phyloP scores from a whole-genome alignment of 2,797 vertebrate genomes.

The Scomberomorus guttatus region DNA sequence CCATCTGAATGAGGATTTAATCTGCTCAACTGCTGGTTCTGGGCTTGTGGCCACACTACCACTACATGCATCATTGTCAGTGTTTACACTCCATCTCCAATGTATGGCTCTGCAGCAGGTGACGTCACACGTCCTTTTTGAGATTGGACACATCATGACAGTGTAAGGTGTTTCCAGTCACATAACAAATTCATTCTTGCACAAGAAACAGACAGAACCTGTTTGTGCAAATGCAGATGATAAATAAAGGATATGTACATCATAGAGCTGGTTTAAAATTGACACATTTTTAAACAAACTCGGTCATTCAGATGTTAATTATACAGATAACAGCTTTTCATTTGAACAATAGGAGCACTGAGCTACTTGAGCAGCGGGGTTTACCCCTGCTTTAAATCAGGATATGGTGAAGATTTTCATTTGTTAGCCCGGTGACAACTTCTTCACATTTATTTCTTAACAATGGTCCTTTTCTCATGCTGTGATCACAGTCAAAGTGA shows the following conservation, averaged over 20 bases:
- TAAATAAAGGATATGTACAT: background rate
- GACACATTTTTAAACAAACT: conserved; percentile 4
- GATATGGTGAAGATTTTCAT: background rate
- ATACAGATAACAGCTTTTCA: background rate
- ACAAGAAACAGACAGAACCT: background rate
- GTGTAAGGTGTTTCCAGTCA: conserved; percentile 19
- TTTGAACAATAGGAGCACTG: background rate
- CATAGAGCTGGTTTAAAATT: conserved; percentile 7
- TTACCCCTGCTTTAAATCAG: background rate
- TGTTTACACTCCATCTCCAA: conserved; percentile 31
- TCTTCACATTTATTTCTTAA: background rate
- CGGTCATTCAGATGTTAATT: conserved; percentile 11
- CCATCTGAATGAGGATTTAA: conserved; percentile 32
- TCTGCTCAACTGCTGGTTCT: conserved; percentile 24
- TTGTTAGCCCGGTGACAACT: background rate
- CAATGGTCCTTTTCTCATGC: background rate
- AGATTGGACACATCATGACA: conserved; percentile 16
- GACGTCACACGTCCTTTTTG: conserved; percentile 26
- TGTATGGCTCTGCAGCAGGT: conserved; percentile 21
- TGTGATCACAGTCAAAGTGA: background rate
- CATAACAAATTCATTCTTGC: conserved; percentile 7
- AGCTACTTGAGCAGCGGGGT: background rate
- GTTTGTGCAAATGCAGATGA: conserved; percentile 7
- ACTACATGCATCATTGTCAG: conserved; percentile 18
- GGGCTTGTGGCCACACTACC: conserved; percentile 28